These are phyloP conservation scores for Lucinisca nassula DNA, from an alignment of 2,888 invertebrate genomes.

Conservation along the genomic window DNA sequence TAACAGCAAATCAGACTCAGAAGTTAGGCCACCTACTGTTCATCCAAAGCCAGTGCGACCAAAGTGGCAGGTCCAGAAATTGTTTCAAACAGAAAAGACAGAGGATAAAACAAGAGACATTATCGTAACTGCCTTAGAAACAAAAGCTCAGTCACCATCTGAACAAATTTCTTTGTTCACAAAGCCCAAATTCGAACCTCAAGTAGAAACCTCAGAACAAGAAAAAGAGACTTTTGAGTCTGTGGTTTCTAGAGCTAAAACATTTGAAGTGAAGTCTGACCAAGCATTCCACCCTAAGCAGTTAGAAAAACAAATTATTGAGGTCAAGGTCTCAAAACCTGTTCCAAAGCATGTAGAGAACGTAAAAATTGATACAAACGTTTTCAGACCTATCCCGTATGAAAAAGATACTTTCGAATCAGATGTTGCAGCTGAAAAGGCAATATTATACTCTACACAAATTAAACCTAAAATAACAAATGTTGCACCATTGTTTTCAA, in stretches of 20 bases:
- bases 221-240: not conserved
- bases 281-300: not conserved
- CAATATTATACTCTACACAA: not conserved
- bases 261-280: not conserved
- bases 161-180: not conserved
- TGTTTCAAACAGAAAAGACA: not conserved
- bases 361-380: not conserved
- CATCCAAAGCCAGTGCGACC: constrained; percentile 66
- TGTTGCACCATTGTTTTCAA: not conserved
- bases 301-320: not conserved
- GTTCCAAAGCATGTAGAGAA: not conserved
- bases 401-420: not conserved
- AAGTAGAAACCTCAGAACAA: not conserved
- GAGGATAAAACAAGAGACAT: not conserved
- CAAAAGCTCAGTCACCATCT: not conserved
- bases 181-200: not conserved
- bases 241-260: not conserved
- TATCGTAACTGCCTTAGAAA: not conserved
- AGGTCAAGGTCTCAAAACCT: not conserved
- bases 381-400: not conserved
- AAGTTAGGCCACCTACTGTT: constrained; percentile 60
- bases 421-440: not conserved
- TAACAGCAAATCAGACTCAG: constrained; percentile 65
- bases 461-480: not conserved
- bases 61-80: constrained; percentile 53